Percentiles rank a stretch among this genome's conserved stretches.
These are phyloP conservation scores for Noctua janthina DNA, from an alignment of 2,888 invertebrate genomes.

Conservation along the genomic window DNA sequence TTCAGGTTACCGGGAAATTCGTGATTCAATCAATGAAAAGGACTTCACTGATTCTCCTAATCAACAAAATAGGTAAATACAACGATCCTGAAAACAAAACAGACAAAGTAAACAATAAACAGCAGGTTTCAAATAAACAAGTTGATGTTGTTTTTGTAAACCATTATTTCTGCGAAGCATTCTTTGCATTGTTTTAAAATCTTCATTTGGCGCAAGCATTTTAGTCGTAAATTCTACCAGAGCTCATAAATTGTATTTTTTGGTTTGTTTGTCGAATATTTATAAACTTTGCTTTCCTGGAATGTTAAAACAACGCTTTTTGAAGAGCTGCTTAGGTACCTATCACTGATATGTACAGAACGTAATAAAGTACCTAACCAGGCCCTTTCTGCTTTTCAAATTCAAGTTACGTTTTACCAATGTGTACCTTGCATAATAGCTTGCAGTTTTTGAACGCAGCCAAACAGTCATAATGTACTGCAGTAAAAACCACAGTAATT, in stretches of 20 bases:
- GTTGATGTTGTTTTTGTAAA: conserved; percentile 19
- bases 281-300: neutral
- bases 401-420: too few relatives aligned
- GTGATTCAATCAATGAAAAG: neutral
- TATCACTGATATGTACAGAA: neutral
- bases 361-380: neutral
- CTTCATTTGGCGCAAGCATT: conserved; percentile 34
- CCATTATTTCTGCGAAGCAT: conserved; percentile 18
- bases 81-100: neutral
- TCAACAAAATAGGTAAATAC: conserved; percentile 3
- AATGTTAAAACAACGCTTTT: neutral
- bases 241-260: conserved; percentile 33
- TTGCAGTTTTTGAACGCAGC: too few relatives aligned
- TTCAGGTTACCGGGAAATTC: neutral
- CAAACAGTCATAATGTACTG: too few relatives aligned
- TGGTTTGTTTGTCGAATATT: conserved; percentile 21
- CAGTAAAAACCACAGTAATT: too few relatives aligned
- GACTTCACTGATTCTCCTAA: neutral
- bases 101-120: conserved; percentile 29
- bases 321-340: neutral
- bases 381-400: neutral
- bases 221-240: conserved; percentile 27
- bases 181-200: conserved; percentile 20
- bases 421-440: too few relatives aligned
- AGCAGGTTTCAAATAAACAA: conserved; percentile 3